phyloP scores from a whole-genome alignment of 2,797 vertebrate genomes.

The Chelmon rostratus region DNA sequence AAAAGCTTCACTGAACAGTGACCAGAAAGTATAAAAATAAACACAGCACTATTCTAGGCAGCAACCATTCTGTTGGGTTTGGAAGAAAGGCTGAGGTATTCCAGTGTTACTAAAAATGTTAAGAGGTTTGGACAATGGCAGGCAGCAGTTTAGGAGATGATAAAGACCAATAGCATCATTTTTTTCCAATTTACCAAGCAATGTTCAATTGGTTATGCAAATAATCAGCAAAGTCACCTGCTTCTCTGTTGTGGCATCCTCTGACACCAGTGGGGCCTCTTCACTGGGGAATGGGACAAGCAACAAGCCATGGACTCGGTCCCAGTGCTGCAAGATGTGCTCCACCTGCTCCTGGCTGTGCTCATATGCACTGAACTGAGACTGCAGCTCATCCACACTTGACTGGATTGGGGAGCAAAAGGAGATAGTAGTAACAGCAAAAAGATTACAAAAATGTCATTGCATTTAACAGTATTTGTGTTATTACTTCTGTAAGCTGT shows the following conservation, averaged over 20 bases:
- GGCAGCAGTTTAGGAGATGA: neutral
- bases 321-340: constrained; percentile 87
- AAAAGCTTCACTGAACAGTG: neutral
- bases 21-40: neutral
- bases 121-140: neutral
- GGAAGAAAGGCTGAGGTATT: neutral
- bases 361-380: constrained; percentile 86
- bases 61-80: neutral
- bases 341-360: constrained; percentile 77
- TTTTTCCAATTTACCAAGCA: neutral
- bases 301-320: constrained; percentile 83
- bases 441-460: neutral
- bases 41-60: too few relatives aligned
- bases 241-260: constrained; percentile 72
- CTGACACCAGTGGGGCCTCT: constrained; percentile 55
- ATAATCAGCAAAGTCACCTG: constrained; percentile 35
- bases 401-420: constrained; percentile 20
- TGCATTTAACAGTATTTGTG: neutral
- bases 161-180: neutral
- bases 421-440: neutral
- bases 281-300: constrained; percentile 64
- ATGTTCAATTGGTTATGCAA: neutral
- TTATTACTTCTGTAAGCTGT: too few relatives aligned
- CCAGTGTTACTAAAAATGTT: neutral
- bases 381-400: constrained; percentile 76